Evolutionary conservation across 2,888 invertebrate species (phyloP), one percentile per base, ranked within the genome.

Genomic region (Caenorhabditis parvicauda): DNA sequence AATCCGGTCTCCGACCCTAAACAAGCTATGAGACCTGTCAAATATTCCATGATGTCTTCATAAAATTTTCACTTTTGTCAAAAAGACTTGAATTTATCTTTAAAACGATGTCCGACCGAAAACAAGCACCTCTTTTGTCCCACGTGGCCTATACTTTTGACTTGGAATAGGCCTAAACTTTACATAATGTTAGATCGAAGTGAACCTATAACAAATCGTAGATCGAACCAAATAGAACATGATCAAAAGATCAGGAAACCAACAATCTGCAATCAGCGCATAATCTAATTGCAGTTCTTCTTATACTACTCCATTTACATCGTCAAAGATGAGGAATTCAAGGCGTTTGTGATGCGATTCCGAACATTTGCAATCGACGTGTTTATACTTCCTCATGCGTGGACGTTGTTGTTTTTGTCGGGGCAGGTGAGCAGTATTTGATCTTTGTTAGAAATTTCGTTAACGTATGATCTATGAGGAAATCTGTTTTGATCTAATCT

Each of bases 381-480:
- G 25, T 64, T 60, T 24, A 58, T 58, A 22, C 39, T 64, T 1
- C 64, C 64, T 5, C 64, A 64, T 43, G 64, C 60, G 4, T 64
- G 64, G 64, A 64, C 58, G 3, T 35, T 64, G 3, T 35, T 65
- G 21, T 49, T 62, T 43, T 55, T 60, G 17, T 60, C 59, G 17
- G 52, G 52, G 37, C 52, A 54, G 22, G 59, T 60, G 39, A 41
- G 45, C 7, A 3, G 41, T 17, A 29, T 25, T 37, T 48, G n/a
- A n/a, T n/a, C n/a, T n/a, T n/a, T n/a, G n/a, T n/a, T n/a, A n/a
- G n/a, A n/a, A n/a, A n/a, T n/a, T n/a, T n/a, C n/a, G n/a, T n/a
- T n/a, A n/a, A n/a, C n/a, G n/a, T n/a, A n/a, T n/a, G n/a, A n/a
- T n/a, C n/a, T n/a, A n/a, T n/a, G n/a, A n/a, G n/a, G n/a, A n/a